These are phyloP conservation scores for Ramphastos sulfuratus DNA, from an alignment of 2,113 vertebrate genomes.

Conservation along the genomic window DNA sequence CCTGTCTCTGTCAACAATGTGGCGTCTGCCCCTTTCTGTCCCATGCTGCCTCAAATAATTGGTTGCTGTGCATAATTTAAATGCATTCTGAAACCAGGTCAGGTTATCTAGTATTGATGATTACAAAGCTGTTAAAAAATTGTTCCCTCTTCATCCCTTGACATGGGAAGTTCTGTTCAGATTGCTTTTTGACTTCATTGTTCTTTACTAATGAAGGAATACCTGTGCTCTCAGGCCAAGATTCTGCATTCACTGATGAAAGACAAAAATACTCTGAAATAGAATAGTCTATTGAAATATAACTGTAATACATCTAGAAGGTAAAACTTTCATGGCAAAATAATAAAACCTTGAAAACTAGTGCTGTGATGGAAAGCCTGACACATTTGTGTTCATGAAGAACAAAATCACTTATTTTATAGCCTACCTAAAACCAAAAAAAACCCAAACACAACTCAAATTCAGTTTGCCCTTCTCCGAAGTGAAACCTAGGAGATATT, in stretches of 20 bases:
- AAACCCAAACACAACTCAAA: not conserved
- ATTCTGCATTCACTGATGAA: not conserved
- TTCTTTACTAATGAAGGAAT: not conserved
- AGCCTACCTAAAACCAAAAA: not conserved
- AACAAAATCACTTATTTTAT: not conserved
- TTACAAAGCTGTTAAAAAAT: not conserved
- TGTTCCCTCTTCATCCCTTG: not conserved
- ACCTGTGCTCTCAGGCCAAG: not conserved
- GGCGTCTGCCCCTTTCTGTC: not conserved
- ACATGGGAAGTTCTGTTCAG: not conserved
- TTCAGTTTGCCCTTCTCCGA: not conserved
- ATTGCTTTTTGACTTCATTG: not conserved
- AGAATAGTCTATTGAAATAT: not conserved
- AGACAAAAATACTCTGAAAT: not conserved
- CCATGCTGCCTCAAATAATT: rapidly evolving
- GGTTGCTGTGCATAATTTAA: not conserved
- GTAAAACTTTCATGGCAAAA: not conserved
- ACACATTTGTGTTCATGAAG: not conserved
- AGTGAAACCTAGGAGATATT: not conserved
- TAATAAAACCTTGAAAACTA: not conserved
- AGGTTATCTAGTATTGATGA: not conserved
- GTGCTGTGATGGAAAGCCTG: not conserved
- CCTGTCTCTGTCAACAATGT: not conserved
- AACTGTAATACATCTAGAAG: not conserved
- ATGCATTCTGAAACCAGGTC: not conserved